Base-by-base conservation (phyloP, 2,113 vertebrate genomes). In the Sceloporus tristichus region DNA sequence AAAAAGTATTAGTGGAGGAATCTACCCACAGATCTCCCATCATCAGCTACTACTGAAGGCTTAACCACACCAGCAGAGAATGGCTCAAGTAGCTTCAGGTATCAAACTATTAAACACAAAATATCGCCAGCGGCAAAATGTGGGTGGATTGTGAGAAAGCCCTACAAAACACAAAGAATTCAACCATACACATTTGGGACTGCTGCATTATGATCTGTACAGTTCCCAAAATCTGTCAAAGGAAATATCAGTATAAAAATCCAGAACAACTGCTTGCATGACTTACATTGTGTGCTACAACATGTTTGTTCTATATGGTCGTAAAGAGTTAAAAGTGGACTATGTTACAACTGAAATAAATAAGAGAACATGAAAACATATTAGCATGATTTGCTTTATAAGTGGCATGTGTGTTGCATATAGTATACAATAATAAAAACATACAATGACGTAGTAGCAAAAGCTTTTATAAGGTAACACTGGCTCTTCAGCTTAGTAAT, bases 71-170 rank as follows among this genome's bases (percentile, higher is more conserved):
- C 53, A 59, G 34, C 66, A 42, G 23, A 25, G 14, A 78, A 65
- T 53, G n/a, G 62, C 40, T 68, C 42, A 65, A 21, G 21, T 16
- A 78, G 27, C 25, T 13, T 11, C 19, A 53, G 27, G 29, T 75
- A 79, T 16, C 42, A 86, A 27, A 25, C 68, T 0, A 29, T 1
- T 1, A 1, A 0, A 0, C 27, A 59, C 73, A 74, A 75, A 16
- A 29, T 75, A 0, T 18, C 59, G 23, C 0, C 53, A 40, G 7
- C n/a, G 19, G 2, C 62, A 18, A 23, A 53, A 8, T 87, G 54
- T 16, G 10, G 23, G 13, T 54, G 81, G 83, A 21, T 7, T 73
- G 18, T 42, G 56, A 38, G 34, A 74, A 85, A 54, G 56, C 7
- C 6, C 23, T 59, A 16, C 21, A 18, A n/a, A 48, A 87, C 56